These are phyloP conservation scores for Phyllotreta striolata DNA, from an alignment of 2,888 invertebrate genomes.

Conservation along the genomic window DNA sequence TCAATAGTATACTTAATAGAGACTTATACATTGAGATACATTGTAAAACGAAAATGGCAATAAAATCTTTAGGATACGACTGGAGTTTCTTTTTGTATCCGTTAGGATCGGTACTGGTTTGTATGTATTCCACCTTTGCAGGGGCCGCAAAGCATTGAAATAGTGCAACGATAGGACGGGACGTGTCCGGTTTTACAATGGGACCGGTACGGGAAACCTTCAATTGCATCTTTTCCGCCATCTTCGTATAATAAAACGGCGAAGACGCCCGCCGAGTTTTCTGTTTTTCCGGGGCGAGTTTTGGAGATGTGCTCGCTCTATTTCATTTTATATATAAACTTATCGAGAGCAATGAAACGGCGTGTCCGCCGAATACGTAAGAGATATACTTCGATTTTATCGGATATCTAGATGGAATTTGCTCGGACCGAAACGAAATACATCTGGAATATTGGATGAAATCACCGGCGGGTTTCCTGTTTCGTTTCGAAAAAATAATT, in stretches of 20 bases:
- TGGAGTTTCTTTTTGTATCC: constrained; percentile 29
- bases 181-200: constrained; percentile 40
- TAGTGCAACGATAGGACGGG: constrained; percentile 38
- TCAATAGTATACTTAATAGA: no score
- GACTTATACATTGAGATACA: no score
- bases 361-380: constrained; percentile 5
- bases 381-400: no score
- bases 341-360: constrained; percentile 14
- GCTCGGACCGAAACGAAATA: constrained; percentile 5
- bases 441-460: neutral
- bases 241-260: constrained; percentile 29
- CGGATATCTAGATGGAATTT: no score
- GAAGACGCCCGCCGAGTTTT: constrained; percentile 19
- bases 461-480: neutral
- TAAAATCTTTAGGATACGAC: constrained; percentile 5
- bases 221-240: constrained; percentile 33
- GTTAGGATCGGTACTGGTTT: constrained; percentile 23
- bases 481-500: no score
- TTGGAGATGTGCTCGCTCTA: constrained; percentile 14
- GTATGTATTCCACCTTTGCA: constrained; percentile 37
- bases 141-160: constrained; percentile 37
- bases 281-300: constrained; percentile 19
- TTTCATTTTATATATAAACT: constrained; percentile 15
- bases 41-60: constrained; percentile 16
- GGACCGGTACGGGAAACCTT: constrained; percentile 14